These are phyloP conservation scores for Notolepis coatsorum DNA, from an alignment of 2,797 vertebrate genomes.

Conservation along the genomic window DNA sequence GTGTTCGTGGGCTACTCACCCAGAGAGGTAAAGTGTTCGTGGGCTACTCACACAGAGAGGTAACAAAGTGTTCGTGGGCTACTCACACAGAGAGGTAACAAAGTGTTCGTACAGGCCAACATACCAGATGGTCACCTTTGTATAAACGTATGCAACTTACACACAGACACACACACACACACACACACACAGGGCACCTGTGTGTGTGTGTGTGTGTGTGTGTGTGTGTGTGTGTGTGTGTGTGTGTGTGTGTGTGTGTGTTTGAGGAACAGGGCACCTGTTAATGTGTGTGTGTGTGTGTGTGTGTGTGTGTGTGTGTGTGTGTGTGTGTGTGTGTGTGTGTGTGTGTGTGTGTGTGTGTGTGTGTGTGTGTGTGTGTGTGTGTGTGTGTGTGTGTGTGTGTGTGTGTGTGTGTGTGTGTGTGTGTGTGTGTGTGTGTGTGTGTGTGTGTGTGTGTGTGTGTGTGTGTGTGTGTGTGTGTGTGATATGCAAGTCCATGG, in stretches of 20 bases:
- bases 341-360: slow-evolving; percentile 16
- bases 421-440: slow-evolving; percentile 7
- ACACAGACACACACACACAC: slow-evolving; percentile 19
- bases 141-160: not conserved
- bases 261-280: slow-evolving; percentile 4
- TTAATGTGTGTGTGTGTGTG: not conserved
- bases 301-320: slow-evolving; percentile 1
- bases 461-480: no score
- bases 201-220: slow-evolving; percentile 3
- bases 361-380: slow-evolving; percentile 15
- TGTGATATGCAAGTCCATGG: not conserved
- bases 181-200: slow-evolving; percentile 4
- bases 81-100: not conserved
- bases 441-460: slow-evolving; percentile 14
- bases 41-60: no score
- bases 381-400: slow-evolving; percentile 10
- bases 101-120: not conserved
- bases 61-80: no score
- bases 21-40: no score
- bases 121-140: not conserved
- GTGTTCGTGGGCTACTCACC: no score
- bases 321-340: not conserved
- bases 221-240: not conserved
- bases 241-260: slow-evolving; percentile 2
- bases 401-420: slow-evolving; percentile 1